A percentile compares a stretch with the other conserved stretches of the same genome.
phyloP scores from a whole-genome alignment of 2,888 invertebrate species.

The Leucophenga maculata region DNA sequence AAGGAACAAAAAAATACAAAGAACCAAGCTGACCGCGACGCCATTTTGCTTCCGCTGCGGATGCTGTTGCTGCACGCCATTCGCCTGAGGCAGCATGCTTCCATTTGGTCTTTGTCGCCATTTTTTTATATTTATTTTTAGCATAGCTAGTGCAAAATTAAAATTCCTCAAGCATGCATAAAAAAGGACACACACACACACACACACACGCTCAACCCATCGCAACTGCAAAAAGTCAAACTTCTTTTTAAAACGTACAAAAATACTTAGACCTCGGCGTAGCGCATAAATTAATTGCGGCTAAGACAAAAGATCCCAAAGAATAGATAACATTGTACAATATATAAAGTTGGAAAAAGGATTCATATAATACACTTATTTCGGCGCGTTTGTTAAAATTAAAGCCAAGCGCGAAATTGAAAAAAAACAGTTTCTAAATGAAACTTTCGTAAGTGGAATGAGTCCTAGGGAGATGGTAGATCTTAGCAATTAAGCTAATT shows the following conservation, averaged over 20 bases:
- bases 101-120: constrained; percentile 42
- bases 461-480: no score
- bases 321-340: no score
- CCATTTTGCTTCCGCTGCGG: constrained; percentile 42
- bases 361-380: constrained; percentile 10
- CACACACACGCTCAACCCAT: constrained; percentile 42
- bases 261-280: constrained; percentile 11
- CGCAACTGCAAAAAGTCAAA: constrained; percentile 20
- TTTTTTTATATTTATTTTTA: constrained; percentile 43
- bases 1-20: neutral
- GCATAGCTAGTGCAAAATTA: constrained; percentile 57
- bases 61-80: neutral
- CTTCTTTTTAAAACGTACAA: constrained; percentile 32
- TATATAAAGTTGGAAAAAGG: no score
- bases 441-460: no score
- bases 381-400: constrained; percentile 34
- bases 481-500: no score
- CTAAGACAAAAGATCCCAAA: constrained; percentile 32
- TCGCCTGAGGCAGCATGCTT: constrained; percentile 28
- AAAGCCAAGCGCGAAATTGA: no score
- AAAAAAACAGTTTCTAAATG: no score
- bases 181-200: constrained; percentile 40
- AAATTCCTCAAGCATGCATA: constrained; percentile 58
- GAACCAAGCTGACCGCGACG: constrained; percentile 41
- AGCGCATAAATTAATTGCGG: constrained; percentile 63